These are phyloP conservation scores for Aspidoscelis tigris DNA, from an alignment of 2,113 vertebrate species.

Conservation along the genomic window DNA sequence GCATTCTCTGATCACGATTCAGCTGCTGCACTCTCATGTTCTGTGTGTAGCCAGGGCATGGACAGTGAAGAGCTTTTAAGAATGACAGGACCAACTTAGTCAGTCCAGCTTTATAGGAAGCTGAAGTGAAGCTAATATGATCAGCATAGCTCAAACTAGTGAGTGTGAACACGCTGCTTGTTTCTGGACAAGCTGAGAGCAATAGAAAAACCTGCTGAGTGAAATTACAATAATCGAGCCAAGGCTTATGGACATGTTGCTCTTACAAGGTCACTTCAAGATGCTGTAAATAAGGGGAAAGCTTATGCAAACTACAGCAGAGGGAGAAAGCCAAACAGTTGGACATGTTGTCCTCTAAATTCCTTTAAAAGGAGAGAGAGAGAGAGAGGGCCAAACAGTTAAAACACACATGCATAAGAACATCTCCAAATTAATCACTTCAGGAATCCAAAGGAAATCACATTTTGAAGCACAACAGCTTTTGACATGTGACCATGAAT, in stretches of 20 bases:
- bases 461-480: neutral
- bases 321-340: constrained; percentile 7
- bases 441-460: neutral
- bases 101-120: constrained; percentile 41
- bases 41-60: constrained; percentile 14
- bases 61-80: constrained; percentile 7
- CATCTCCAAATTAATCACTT: neutral
- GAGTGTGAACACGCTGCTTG: constrained; percentile 31
- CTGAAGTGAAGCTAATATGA: constrained; percentile 40
- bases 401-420: neutral
- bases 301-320: constrained; percentile 25
- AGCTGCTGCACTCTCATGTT: neutral
- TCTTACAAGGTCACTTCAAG: constrained; percentile 40
- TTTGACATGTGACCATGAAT: neutral
- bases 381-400: constrained; percentile 3
- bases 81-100: constrained; percentile 27
- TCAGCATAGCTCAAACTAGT: constrained; percentile 38
- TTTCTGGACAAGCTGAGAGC: constrained; percentile 44
- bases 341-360: accelerated
- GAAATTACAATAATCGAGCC: constrained; percentile 58
- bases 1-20: neutral
- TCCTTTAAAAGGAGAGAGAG: neutral
- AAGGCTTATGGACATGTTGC: constrained; percentile 48
- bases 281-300: constrained; percentile 49
- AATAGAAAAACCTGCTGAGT: constrained; percentile 42